Evolutionary conservation across 2,797 vertebrate genomes (phyloP), one percentile per base, ranked within the genome.

Genomic region (Anomalospiza imberbis): DNA sequence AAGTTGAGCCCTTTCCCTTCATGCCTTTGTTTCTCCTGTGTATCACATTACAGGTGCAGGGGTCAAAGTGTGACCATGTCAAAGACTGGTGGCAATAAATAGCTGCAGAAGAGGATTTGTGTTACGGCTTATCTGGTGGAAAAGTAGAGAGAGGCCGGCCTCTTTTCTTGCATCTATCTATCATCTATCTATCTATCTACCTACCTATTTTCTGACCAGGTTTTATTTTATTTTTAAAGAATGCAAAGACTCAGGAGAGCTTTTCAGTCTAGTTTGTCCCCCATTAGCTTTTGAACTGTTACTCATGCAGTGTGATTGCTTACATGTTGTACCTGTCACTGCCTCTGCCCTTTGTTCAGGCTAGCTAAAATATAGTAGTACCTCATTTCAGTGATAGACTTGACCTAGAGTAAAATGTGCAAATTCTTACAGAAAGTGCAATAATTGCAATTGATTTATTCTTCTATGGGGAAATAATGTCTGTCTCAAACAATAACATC

Each of bases 211-310:
- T 12, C 3, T 54, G 11, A 2, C 1, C n/a, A 45, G 4, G 8
- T 77, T 75, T 58, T 57, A 13, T 65, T 70, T 70, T 80, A 28
- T 58, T 91, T 80, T 57, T n/a, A 55, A 71, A 79, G 36, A 75
- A 68, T 21, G 6, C 68, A 66, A 93, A 76, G 71, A 31, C 89
- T 81, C 82, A 34, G 70, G 91, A 95, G 85, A 95, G 55, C 29
- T 3, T 87, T 96, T 90, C 92, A 60, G 57, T 95, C 93, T 91
- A 63, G 66, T 94, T 96, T 94, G 94, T 93, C 93, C 80, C 91
- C 97, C 95, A 95, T 98, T 98, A 97, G 94, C 88, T 97, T 95
- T 88, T 93, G 75, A 96, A 94, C 80, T 71, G 61, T 91, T 95
- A 95, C 9, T 7, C 93, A 87, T 50, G 61, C 60, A 88, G 54